A percentile compares a stretch with the other conserved stretches of the same genome.
These are phyloP conservation scores for Austrolebias charrua DNA, from an alignment of 2,797 vertebrate species.

Conservation along the genomic window DNA sequence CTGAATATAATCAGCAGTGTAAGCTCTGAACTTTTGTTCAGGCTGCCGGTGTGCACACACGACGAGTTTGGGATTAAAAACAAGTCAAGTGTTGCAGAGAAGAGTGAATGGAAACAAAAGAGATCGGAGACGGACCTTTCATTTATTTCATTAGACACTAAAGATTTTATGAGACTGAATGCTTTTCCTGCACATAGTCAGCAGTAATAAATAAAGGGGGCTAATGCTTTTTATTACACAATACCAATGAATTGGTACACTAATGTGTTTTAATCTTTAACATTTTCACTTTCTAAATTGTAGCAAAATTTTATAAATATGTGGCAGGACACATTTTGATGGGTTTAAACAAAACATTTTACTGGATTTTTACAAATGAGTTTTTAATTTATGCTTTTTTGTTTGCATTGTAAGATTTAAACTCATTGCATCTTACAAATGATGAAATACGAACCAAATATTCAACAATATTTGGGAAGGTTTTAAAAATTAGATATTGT, in stretches of 20 bases:
- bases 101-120: constrained; percentile 32
- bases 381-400: background rate
- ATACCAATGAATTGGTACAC: too few relatives aligned
- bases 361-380: background rate
- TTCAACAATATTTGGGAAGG: too few relatives aligned
- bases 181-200: too few relatives aligned
- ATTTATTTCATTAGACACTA: background rate
- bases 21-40: constrained; percentile 41
- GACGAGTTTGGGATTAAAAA: constrained; percentile 9
- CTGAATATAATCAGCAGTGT: constrained; percentile 24
- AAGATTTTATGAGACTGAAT: too few relatives aligned
- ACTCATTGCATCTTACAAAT: too few relatives aligned
- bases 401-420: background rate
- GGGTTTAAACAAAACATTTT: background rate
- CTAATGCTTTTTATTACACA: too few relatives aligned
- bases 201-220: too few relatives aligned
- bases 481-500: too few relatives aligned
- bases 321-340: background rate
- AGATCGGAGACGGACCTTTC: background rate
- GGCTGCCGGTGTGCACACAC: constrained; percentile 21
- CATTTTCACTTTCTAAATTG: too few relatives aligned
- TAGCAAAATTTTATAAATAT: background rate
- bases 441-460: too few relatives aligned
- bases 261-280: too few relatives aligned
- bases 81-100: constrained; percentile 1